phyloP scores from a whole-genome alignment of 2,888 invertebrate species.

The Caenorhabditis virilis region DNA sequence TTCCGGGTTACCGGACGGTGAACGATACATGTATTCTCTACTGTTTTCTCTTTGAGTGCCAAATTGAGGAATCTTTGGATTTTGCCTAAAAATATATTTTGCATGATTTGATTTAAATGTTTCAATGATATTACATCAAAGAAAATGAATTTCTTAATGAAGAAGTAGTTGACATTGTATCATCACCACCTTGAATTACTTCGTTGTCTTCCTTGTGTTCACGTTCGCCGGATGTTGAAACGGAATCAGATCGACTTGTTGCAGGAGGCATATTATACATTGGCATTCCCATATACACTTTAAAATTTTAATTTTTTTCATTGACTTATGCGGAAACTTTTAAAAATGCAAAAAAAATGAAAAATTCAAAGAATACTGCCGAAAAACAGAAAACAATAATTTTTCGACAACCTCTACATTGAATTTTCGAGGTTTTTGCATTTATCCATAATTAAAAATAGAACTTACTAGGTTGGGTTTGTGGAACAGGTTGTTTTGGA shows the following conservation, averaged over 20 bases:
- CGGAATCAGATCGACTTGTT: constrained; percentile 2
- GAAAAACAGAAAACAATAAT: too few species aligned
- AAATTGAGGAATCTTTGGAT: constrained; percentile 18
- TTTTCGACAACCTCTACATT: too few species aligned
- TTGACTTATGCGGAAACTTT: too few species aligned
- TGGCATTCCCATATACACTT: constrained; percentile 25
- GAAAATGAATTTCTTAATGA: constrained; percentile 32
- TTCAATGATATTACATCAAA: not conserved
- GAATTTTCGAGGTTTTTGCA: too few species aligned
- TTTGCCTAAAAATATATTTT: constrained; percentile 14
- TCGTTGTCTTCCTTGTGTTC: not conserved
- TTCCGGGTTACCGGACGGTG: constrained; percentile 16
- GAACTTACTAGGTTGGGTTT: not conserved
- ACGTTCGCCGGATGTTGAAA: not conserved
- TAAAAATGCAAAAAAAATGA: too few species aligned
- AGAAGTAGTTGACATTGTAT: constrained; percentile 30
- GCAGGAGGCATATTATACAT: constrained; percentile 8
- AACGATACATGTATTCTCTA: constrained; percentile 29
- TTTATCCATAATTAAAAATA: too few species aligned
- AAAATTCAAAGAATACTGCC: too few species aligned
- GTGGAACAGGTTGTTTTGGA: constrained; percentile 8
- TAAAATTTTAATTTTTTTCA: constrained; percentile 3
- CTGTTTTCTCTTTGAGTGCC: constrained; percentile 22
- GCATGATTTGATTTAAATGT: not conserved
- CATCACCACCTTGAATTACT: constrained; percentile 14